phyloP scores from a whole-genome alignment of 2,888 invertebrate species.

The Tipula unca region DNA sequence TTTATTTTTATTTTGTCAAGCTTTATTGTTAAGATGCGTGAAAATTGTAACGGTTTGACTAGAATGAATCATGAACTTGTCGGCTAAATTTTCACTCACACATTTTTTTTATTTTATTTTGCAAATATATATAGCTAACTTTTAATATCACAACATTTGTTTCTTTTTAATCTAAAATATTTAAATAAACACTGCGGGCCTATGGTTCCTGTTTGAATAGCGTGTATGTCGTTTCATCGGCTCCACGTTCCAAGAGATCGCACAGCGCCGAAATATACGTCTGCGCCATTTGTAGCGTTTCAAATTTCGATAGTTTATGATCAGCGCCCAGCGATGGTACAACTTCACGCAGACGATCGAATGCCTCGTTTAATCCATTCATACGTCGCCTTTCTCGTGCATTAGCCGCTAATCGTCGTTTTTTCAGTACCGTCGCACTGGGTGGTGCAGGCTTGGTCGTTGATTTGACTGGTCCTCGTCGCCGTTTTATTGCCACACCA shows the following conservation, averaged over 20 bases:
- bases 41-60: neutral
- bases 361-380: constrained; percentile 69
- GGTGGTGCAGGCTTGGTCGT: constrained; percentile 35
- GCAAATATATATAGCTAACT: neutral
- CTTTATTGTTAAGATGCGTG: neutral
- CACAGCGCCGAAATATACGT: constrained; percentile 62
- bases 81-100: neutral
- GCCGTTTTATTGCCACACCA: neutral
- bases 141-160: neutral
- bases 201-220: neutral
- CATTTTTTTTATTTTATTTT: neutral
- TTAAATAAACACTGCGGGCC: neutral
- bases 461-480: neutral
- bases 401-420: constrained; percentile 61
- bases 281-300: constrained; percentile 72
- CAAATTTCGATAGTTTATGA: constrained; percentile 66
- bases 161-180: neutral
- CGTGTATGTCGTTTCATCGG: constrained; percentile 16
- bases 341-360: constrained; percentile 60
- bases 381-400: constrained; percentile 64
- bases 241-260: constrained; percentile 47
- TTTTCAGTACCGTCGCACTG: constrained; percentile 50
- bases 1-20: neutral
- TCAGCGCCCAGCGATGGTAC: constrained; percentile 62
- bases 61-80: neutral